These are phyloP conservation scores for Drosophila sproati DNA, from an alignment of 1,140 invertebrate species.

Conservation along the genomic window DNA sequence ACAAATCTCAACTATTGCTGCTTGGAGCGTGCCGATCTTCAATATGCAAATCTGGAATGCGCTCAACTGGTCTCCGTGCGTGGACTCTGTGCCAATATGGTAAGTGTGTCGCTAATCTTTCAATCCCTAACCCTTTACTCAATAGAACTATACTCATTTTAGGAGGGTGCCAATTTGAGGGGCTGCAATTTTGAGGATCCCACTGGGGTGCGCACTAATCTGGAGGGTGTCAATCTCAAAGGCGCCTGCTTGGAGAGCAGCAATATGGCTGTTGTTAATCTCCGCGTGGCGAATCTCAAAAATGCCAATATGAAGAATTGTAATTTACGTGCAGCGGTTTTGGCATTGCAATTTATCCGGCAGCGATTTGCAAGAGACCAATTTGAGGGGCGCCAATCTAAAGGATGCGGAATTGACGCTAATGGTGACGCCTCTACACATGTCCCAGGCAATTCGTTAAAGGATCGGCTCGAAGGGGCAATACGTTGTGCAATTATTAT, in stretches of 20 bases:
- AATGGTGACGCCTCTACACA: slow-evolving; percentile 98
- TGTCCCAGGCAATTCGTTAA: slow-evolving; percentile 96
- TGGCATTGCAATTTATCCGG: slow-evolving; percentile 97
- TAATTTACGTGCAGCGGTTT: slow-evolving; percentile 93
- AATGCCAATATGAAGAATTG: slow-evolving; percentile 98
- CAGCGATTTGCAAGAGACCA: slow-evolving; percentile 97
- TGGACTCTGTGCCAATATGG: slow-evolving; percentile 96
- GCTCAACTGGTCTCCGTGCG: slow-evolving; percentile 95
- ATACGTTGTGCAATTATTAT: slow-evolving; percentile 59
- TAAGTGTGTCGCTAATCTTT: not conserved
- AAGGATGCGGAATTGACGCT: slow-evolving; percentile 97
- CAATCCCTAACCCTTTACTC: not conserved
- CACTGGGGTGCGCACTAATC: slow-evolving; percentile 90
- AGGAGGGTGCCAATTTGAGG: slow-evolving; percentile 92
- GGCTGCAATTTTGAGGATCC: slow-evolving; percentile 97
- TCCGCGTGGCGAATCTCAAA: slow-evolving; percentile 96
- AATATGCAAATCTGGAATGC: slow-evolving; percentile 92
- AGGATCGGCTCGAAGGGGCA: slow-evolving; percentile 3
- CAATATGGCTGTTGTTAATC: slow-evolving; percentile 95
- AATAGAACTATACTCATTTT: not conserved
- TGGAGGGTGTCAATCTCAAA: slow-evolving; percentile 98
- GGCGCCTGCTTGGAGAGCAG: slow-evolving; percentile 96
- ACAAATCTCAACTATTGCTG: slow-evolving; percentile 96
- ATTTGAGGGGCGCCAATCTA: slow-evolving; percentile 96
- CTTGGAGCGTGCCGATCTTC: slow-evolving; percentile 96